phyloP scores from a whole-genome alignment of 2,797 vertebrate genomes.

The Chloroceryle inda region DNA sequence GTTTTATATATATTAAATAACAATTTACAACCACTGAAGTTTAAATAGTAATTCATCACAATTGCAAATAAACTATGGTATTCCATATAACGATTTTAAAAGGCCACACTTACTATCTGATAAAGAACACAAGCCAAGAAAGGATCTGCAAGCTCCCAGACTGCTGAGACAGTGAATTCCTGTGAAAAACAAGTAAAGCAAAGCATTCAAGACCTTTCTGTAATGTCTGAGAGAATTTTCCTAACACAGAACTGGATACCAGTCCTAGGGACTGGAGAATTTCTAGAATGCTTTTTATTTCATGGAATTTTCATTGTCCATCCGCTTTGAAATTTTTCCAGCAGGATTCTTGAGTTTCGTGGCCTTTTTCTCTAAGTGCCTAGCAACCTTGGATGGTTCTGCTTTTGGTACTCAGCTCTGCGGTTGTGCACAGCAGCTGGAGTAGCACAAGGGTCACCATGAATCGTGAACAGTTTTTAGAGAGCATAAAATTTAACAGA shows the following conservation, averaged over 20 bases:
- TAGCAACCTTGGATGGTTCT: not conserved
- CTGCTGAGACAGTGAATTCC: not conserved
- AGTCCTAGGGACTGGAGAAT: not conserved
- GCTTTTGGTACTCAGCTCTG: not conserved
- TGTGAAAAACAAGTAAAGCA: not conserved
- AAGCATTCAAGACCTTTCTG: not conserved
- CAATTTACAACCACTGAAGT: not conserved
- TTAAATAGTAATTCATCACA: not conserved
- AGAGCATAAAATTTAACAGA: slow-evolving; percentile 66
- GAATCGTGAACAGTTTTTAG: slow-evolving; percentile 9
- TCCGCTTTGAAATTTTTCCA: not conserved
- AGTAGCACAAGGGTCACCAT: not conserved
- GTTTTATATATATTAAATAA: not conserved
- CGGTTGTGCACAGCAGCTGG: not conserved
- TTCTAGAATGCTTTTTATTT: not conserved
- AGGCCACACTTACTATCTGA: not conserved
- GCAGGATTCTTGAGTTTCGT: not conserved
- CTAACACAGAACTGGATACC: not conserved
- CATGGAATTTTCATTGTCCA: not conserved
- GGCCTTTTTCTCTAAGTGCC: not conserved
- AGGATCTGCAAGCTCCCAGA: not conserved
- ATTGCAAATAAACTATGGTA: not conserved
- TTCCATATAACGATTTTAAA: not conserved
- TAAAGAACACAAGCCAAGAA: not conserved
- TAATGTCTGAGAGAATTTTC: not conserved